Conservation (phyloP, 2,797 vertebrate species). For the Pseudochirops corinnae region DNA sequence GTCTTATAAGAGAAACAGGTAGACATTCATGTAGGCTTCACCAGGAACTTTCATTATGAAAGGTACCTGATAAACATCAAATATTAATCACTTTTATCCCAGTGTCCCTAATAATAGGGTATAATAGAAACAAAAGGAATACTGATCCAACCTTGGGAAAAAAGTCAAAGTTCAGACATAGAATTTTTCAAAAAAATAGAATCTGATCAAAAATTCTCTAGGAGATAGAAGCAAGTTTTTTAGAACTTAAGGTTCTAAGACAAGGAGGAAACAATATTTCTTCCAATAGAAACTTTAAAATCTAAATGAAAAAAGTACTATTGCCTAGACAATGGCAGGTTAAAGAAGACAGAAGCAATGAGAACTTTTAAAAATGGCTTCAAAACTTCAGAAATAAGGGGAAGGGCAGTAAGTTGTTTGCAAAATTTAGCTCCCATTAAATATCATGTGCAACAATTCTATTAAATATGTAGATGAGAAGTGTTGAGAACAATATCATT, state of each 20-base stretch:
- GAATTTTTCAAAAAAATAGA: neutral
- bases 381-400: neutral
- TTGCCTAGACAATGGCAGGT: neutral
- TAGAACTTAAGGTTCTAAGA: neutral
- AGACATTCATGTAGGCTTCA: neutral
- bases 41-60: neutral
- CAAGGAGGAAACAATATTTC: neutral
- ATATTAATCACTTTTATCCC: neutral
- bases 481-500: neutral
- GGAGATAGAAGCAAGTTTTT: neutral
- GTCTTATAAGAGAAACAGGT: neutral
- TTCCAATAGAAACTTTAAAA: neutral
- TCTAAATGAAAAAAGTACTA: neutral
- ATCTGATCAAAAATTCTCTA: neutral
- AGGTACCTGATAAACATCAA: neutral
- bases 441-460: neutral
- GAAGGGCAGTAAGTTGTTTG: neutral
- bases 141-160: neutral
- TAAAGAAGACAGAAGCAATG: neutral
- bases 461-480: neutral
- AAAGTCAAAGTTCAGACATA: neutral
- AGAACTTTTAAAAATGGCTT: neutral
- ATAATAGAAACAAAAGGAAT: neutral
- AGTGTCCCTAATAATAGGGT: neutral
- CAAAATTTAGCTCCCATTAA: neutral